Base-by-base conservation (phyloP, 30 jellyfish, hydroid and myxozoan species). In the Aurelia sp. region DNA sequence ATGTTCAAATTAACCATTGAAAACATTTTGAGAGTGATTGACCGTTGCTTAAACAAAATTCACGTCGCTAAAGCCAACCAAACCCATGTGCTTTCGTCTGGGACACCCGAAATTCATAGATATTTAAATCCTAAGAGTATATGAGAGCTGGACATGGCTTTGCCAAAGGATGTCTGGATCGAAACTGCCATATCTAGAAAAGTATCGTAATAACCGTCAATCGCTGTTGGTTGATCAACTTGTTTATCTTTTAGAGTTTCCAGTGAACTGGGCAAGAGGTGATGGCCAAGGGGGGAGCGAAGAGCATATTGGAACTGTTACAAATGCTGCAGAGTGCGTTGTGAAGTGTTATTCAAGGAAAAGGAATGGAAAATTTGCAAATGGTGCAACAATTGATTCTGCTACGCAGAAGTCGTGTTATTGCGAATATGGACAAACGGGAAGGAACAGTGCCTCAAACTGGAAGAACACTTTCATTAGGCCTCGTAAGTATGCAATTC, bases 361-460 rank as follows among this genome's bases (percentile, higher is more conserved):
- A 33, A 66, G 35, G 76, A 30, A 66, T 33, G 76, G 76, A 6
- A 66, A n/a, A 15, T 13, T 66, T 66, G 76, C 76, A 23, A 66
- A 66, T 66, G 76, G 76, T 23, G 50, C 53, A 23, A 66, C 76
- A 0, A 58, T 66, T 30, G 76, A 66, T 60, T 19, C 70, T 60
- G 70, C 70, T 3, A 60, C 70, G 13, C 33, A 22, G 70, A 60
- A 22, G 15, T 6, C 70, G 0, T 60, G 70, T 9, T 60, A 18
- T 22, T 60, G 70, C 70, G 70, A 60, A 22, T 60, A 4, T 60
- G 70, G 70, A 9, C 70, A 60, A 60, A 60, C 70, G 13, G 33
- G 70, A 18, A 19, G 70, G 33, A 60, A 60, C 16, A 60, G 33
- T 19, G 70, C 70, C 11, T 22, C 33, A 22, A 60, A 12, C 3